phyloP scores from a whole-genome alignment of 2,113 vertebrate genomes.

The Crotalus viridis region DNA sequence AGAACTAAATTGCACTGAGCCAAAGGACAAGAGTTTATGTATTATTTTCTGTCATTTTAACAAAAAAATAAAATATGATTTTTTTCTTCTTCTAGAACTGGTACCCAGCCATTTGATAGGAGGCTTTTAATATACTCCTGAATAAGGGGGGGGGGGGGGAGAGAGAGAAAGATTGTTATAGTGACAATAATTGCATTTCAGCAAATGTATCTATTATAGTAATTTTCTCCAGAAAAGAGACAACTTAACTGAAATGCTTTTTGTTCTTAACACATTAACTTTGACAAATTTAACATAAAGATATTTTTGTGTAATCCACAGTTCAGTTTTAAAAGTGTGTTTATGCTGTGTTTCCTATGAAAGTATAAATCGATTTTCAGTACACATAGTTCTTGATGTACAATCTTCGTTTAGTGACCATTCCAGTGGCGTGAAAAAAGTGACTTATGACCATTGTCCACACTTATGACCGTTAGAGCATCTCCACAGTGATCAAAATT shows the following conservation, averaged over 20 bases:
- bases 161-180: conserved; percentile 74
- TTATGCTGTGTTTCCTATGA: conserved; percentile 42
- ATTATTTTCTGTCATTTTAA: conserved; percentile 43
- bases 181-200: conserved; percentile 84
- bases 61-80: conserved; percentile 15
- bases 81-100: conserved; percentile 51
- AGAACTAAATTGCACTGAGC: not conserved
- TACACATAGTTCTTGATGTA: not conserved
- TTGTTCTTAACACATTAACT: conserved; percentile 77
- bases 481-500: not conserved
- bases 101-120: conserved; percentile 60
- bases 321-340: conserved; percentile 53
- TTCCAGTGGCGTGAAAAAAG: not conserved
- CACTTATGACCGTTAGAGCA: not conserved
- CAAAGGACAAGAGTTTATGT: conserved; percentile 35
- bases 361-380: not conserved
- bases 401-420: not conserved
- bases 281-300: conserved; percentile 66
- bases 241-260: conserved; percentile 79
- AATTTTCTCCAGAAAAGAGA: conserved; percentile 77
- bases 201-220: conserved; percentile 81
- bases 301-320: conserved; percentile 62
- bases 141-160: conserved; percentile 67
- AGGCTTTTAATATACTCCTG: conserved; percentile 70
- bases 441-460: not conserved